phyloP scores from a whole-genome alignment of 23 tunicate species.

The Styela clava region DNA sequence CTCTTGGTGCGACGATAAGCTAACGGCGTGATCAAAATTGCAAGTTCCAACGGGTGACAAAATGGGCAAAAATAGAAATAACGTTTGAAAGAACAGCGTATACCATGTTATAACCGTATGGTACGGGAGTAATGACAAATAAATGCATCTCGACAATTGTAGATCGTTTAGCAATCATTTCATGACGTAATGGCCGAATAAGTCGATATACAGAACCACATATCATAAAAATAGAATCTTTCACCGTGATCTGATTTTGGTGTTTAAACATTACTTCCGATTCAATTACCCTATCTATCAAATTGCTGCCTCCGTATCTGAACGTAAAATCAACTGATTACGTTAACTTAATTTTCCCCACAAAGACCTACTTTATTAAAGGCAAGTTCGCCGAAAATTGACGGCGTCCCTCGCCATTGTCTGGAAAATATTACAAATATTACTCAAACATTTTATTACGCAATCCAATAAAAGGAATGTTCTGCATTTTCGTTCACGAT shows the following conservation, averaged over 20 bases:
- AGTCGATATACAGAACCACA: neutral
- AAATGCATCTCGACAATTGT: no score
- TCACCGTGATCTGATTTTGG: neutral
- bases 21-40: no score
- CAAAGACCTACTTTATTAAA: neutral
- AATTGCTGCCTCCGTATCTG: neutral
- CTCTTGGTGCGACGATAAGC: no score
- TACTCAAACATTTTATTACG: neutral
- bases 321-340: neutral
- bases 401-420: neutral
- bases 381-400: neutral
- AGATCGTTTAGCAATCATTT: neutral
- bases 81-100: neutral
- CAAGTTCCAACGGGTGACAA: no score
- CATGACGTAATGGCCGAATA: neutral
- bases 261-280: neutral
- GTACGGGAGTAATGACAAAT: no score
- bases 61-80: neutral
- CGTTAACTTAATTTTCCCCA: neutral
- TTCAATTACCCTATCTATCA: neutral
- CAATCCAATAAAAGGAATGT: neutral
- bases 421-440: neutral
- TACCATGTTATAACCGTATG: no score
- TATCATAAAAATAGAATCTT: neutral
- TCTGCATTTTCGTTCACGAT: neutral